Conservation (phyloP, 1,140 invertebrate genomes). For the Bombus terrestris region DNA sequence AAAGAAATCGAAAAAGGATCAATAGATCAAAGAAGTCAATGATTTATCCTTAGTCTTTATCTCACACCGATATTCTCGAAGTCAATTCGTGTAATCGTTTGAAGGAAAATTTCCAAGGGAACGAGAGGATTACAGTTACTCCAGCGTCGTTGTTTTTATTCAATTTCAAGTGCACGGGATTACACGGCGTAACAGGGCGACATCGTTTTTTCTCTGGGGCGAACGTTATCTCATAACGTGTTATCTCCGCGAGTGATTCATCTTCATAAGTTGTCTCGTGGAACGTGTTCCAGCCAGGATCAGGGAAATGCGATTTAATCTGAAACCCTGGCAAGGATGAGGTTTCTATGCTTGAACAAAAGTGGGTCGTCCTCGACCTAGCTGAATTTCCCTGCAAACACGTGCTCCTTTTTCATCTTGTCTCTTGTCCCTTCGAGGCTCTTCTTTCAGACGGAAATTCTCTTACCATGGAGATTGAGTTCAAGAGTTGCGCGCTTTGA, state of each 20-base stretch:
- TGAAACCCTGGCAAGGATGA: constrained; percentile 7
- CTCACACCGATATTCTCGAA: neutral
- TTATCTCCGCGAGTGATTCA: constrained; percentile 35
- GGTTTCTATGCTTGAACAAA: constrained; percentile 3
- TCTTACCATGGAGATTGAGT: neutral
- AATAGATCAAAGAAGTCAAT: no score
- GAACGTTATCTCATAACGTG: constrained; percentile 17
- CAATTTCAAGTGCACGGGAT: constrained; percentile 28
- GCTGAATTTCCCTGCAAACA: constrained; percentile 13
- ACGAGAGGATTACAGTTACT: neutral
- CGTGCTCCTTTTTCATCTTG: neutral
- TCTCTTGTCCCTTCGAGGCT: neutral
- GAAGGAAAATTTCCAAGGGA: neutral
- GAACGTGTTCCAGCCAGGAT: constrained; percentile 21
- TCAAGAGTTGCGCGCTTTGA: neutral
- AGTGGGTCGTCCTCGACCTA: constrained; percentile 15
- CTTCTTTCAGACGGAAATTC: neutral
- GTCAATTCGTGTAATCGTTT: neutral
- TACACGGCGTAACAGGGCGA: neutral
- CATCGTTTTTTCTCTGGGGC: neutral
- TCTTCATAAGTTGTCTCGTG: constrained; percentile 35
- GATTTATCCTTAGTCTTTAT: neutral
- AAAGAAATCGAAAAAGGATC: no score
- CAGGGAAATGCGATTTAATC: constrained; percentile 42
- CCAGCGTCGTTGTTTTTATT: constrained; percentile 7